These are phyloP conservation scores for Drosophila mulleri DNA, from an alignment of 2,888 invertebrate species.

Conservation along the genomic window DNA sequence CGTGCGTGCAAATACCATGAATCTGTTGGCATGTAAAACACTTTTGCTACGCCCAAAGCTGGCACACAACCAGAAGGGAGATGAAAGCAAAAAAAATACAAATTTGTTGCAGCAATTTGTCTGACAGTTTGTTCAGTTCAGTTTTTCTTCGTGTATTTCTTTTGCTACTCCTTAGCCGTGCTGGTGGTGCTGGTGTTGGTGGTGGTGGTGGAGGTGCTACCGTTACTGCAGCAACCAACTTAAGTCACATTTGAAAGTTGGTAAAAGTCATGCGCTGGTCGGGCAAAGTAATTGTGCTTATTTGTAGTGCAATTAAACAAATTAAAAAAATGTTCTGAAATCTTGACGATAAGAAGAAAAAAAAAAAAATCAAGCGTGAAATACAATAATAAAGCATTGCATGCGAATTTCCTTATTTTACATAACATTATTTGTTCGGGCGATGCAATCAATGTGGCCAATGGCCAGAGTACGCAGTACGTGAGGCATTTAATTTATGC, in stretches of 20 bases:
- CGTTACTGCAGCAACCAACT: constrained; percentile 50
- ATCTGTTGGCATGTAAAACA: constrained; percentile 79
- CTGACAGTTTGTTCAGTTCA: constrained; percentile 78
- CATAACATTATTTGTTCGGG: constrained; percentile 35
- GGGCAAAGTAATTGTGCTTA: constrained; percentile 64
- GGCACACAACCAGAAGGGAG: constrained; percentile 35
- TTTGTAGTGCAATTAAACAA: constrained; percentile 75
- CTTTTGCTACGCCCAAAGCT: constrained; percentile 80
- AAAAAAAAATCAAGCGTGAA: constrained; percentile 5
- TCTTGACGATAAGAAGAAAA: background rate
- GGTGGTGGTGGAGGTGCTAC: background rate
- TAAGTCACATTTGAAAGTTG: constrained; percentile 76
- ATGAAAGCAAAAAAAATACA: constrained; percentile 15
- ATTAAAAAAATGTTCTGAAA: constrained; percentile 48
- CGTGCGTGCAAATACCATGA: constrained; percentile 81
- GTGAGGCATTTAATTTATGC: constrained; percentile 79
- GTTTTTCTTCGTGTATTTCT: constrained; percentile 46
- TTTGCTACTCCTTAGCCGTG: constrained; percentile 8
- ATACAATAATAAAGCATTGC: constrained; percentile 26
- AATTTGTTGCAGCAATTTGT: constrained; percentile 76
- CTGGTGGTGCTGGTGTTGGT: background rate
- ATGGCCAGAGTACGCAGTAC: constrained; percentile 10
- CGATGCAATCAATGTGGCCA: constrained; percentile 57
- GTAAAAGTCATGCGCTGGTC: constrained; percentile 55
- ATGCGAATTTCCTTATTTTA: constrained; percentile 15